Base-by-base conservation (phyloP, 2,888 invertebrate genomes). In the Macroteleia sp. region DNA sequence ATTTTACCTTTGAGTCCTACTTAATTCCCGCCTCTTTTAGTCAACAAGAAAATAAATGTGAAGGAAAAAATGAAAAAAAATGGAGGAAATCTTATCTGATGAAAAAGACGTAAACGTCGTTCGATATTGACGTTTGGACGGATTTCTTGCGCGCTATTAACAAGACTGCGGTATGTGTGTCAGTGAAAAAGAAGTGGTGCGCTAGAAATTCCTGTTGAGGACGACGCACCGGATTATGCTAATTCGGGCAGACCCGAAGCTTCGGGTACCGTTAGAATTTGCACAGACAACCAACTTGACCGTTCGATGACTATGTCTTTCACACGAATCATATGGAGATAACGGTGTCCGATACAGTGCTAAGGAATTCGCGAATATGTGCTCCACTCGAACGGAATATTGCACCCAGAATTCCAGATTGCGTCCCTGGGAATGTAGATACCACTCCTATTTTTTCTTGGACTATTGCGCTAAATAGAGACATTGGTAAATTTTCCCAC, bases 211-310 rank as follows among this genome's bases (percentile, higher is more conserved):
- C 82, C 56, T 79, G 69, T 42, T 48, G 80, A 80, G 80, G 77
- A 77, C 77, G 77, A 80, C 77, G 71, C 77, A 80, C 77, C 66
- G 70, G 82, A 88, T 88, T 90, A 90, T 90, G 90, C 83, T 90
- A 90, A 90, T 90, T 86, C 79, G 83, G 81, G 74, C 78, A 81
- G 80, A 81, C 85, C 83, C 74, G 78, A 80, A 76, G 86, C 81
- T 85, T 83, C 79, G 82, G 61, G 81, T 89, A 87, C 89, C 90
- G 90, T 89, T 90, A 89, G 81, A 62, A 46, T 39, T 81, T 81
- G 80, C 77, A 71, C 61, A 82, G 77, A 59, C 76, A 75, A 74
- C 73, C 74, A 59, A 50, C 20, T 50, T 66, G 25, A 70, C 64
- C 70, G 79, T 77, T 56, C 79, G 73, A 76, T 78, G 69, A 70